These are phyloP conservation scores for Lepus oiostolus DNA, from an alignment of 2,797 vertebrate species.

Conservation along the genomic window DNA sequence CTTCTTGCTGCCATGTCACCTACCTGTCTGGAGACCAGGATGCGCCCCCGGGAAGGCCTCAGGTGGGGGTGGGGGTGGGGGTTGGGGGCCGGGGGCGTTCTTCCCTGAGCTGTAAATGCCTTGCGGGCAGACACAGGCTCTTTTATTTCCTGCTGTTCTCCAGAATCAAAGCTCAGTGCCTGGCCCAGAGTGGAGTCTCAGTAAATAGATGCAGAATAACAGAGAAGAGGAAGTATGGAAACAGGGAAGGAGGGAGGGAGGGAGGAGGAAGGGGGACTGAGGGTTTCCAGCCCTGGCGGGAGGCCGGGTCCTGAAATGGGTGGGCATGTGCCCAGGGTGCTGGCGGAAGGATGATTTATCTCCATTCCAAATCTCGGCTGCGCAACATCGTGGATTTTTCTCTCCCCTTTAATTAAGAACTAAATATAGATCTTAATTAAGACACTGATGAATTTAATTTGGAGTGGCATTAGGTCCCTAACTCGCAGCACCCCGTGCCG, in stretches of 20 bases:
- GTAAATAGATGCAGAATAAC: not conserved
- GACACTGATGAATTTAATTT: slow-evolving; percentile 92
- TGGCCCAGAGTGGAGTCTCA: not conserved
- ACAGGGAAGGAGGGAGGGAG: not conserved
- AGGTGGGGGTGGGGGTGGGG: not conserved
- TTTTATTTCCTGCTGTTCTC: not conserved
- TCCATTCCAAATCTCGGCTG: slow-evolving; percentile 77
- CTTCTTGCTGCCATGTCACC: not conserved
- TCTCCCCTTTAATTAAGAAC: slow-evolving; percentile 89
- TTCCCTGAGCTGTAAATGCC: not conserved
- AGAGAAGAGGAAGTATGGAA: not conserved
- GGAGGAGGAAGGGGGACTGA: not conserved
- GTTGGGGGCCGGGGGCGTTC: not conserved
- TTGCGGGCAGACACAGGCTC: not conserved
- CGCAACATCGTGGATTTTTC: slow-evolving; percentile 78
- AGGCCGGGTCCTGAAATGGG: slow-evolving; percentile 18
- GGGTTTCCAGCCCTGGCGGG: not conserved
- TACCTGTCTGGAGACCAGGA: not conserved
- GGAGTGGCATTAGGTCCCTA: slow-evolving; percentile 90
- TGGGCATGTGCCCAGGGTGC: slow-evolving; percentile 59
- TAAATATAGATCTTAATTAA: slow-evolving; percentile 93
- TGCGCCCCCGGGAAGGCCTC: not conserved
- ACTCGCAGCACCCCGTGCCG: slow-evolving; percentile 83
- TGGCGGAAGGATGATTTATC: slow-evolving; percentile 77
- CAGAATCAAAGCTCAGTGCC: slow-evolving; percentile 16